phyloP scores from a whole-genome alignment of 92 coral and sea anemone genomes.

The Heteractis magnifica region DNA sequence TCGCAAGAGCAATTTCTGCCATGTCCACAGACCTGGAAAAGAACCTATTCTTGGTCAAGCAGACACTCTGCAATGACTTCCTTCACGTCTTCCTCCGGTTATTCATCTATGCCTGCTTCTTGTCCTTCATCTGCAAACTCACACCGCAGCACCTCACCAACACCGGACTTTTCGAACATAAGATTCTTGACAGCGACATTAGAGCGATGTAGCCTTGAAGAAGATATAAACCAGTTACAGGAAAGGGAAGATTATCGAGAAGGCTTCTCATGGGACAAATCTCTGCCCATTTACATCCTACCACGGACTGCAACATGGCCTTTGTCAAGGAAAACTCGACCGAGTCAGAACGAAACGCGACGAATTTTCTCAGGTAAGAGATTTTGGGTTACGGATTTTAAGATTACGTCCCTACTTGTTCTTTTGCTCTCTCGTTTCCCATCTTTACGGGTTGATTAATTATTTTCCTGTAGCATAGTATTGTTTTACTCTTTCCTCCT shows the following conservation, averaged over 20 bases:
- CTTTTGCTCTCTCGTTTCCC: neutral
- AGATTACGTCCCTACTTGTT: neutral
- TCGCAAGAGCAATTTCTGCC: conserved; percentile 40
- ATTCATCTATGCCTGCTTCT: conserved; percentile 86
- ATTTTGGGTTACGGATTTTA: neutral
- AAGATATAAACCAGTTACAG: conserved; percentile 48
- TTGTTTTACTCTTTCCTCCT: neutral
- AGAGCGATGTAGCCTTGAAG: conserved; percentile 64
- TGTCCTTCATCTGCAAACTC: conserved; percentile 97
- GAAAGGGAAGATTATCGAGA: conserved; percentile 36
- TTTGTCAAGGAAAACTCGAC: conserved; percentile 33
- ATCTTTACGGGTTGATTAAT: neutral
- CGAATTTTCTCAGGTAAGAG: conserved; percentile 64
- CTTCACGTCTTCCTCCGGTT: conserved; percentile 82
- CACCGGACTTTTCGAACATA: conserved; percentile 88
- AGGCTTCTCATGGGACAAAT: conserved; percentile 21
- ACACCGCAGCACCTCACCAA: conserved; percentile 92
- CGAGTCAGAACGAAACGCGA: conserved; percentile 24
- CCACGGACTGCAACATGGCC: conserved; percentile 59
- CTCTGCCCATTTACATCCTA: conserved; percentile 3
- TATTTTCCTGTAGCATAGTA: neutral
- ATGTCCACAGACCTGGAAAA: conserved; percentile 42
- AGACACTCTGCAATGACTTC: conserved; percentile 65
- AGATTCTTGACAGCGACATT: conserved; percentile 69
- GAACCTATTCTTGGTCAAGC: conserved; percentile 80